These are phyloP conservation scores for Drosophila lacertosa DNA, from an alignment of 1,140 invertebrate genomes.

Conservation along the genomic window DNA sequence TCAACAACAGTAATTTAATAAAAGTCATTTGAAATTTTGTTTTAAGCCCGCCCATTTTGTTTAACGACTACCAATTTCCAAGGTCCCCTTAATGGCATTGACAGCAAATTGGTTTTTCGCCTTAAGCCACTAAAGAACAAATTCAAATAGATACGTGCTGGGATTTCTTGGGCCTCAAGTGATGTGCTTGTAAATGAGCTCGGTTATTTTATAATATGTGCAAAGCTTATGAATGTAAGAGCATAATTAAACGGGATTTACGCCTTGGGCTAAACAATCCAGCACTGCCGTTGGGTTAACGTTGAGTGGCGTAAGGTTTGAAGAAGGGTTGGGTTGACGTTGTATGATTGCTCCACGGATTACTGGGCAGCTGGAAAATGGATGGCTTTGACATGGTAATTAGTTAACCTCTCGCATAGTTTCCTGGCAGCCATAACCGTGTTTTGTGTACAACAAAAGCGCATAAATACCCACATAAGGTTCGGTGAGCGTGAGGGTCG, in stretches of 20 bases:
- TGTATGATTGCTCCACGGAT: conserved; percentile 28
- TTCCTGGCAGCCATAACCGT: conserved; percentile 13
- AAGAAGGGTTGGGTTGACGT: conserved; percentile 3
- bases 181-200: conserved; percentile 38
- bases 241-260: conserved; percentile 73
- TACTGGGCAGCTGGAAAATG: conserved; percentile 50
- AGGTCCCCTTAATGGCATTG: conserved; percentile 40
- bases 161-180: conserved; percentile 10
- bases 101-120: conserved; percentile 59
- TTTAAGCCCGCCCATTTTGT: conserved; percentile 41
- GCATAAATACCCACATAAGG: conserved; percentile 15
- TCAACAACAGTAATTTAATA: conserved; percentile 65
- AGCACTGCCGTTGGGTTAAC: neutral
- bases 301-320: neutral
- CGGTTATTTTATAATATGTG: conserved; percentile 50
- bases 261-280: conserved; percentile 34
- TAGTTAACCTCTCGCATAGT: conserved; percentile 64
- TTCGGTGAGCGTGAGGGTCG: conserved; percentile 5
- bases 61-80: conserved; percentile 43
- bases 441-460: conserved; percentile 25
- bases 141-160: conserved; percentile 59
- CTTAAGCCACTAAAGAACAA: conserved; percentile 62
- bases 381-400: conserved; percentile 79
- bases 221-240: conserved; percentile 62
- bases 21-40: conserved; percentile 49